These are phyloP conservation scores for Austrofundulus limnaeus DNA, from an alignment of 2,113 vertebrate species.

Conservation along the genomic window DNA sequence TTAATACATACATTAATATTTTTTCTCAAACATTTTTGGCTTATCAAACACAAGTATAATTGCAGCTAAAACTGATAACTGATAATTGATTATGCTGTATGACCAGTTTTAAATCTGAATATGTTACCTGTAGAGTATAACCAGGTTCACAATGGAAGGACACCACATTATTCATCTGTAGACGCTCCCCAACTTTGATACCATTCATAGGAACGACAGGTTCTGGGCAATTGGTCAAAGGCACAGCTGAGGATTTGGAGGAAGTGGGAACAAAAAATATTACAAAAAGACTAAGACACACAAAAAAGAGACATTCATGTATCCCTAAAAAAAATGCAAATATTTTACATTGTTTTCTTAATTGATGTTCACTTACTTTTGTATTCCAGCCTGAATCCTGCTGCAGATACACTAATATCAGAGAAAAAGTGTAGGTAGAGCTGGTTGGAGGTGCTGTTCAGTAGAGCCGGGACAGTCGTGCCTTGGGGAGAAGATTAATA, in stretches of 20 bases:
- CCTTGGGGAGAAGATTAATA: slow-evolving; percentile 76
- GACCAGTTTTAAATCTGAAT: not conserved
- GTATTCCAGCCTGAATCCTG: slow-evolving; percentile 96
- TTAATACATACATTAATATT: no score
- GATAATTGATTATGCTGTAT: no score
- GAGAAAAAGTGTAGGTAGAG: slow-evolving; percentile 98
- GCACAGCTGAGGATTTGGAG: slow-evolving; percentile 82
- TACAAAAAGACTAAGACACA: not conserved
- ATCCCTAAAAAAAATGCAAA: not conserved
- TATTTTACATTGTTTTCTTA: not conserved
- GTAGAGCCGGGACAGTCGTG: slow-evolving; percentile 92
- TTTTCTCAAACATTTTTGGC: no score
- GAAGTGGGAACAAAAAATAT: not conserved
- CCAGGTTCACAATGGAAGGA: slow-evolving; percentile 97
- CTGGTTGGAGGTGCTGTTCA: slow-evolving; percentile 99
- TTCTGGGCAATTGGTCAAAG: slow-evolving; percentile 93
- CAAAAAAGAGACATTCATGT: not conserved
- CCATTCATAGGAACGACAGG: slow-evolving; percentile 90
- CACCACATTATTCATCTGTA: slow-evolving; percentile 95
- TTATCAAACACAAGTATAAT: no score
- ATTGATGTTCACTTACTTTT: slow-evolving; percentile 86
- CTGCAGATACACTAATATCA: slow-evolving; percentile 97
- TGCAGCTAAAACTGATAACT: not conserved
- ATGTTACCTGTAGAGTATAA: slow-evolving; percentile 91
- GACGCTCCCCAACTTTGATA: slow-evolving; percentile 89